Evolutionary conservation across 2,113 vertebrate genomes (phyloP).

Genomic region (Scomber scombrus): DNA sequence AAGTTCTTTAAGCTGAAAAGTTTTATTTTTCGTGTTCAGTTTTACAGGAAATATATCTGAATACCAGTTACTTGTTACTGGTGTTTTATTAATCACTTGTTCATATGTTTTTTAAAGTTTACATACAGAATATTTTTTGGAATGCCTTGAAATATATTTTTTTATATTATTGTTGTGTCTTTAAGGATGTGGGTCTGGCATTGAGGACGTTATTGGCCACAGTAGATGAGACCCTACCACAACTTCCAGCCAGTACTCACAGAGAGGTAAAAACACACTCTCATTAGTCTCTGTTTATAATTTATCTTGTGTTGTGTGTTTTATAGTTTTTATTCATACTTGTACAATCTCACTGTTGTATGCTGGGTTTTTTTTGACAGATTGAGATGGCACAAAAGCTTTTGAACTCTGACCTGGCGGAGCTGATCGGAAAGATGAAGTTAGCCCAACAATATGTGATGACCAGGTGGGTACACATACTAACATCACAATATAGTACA

Average conservation of each 20-base stretch:
- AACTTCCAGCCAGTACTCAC: constrained; percentile 94
- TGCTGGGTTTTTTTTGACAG: constrained; percentile 78
- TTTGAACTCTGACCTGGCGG: constrained; percentile 96
- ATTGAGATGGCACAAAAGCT: constrained; percentile 99
- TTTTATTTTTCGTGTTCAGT: no score
- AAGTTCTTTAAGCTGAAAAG: no score
- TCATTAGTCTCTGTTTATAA: background rate
- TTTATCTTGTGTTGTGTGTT: background rate
- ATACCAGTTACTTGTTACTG: background rate
- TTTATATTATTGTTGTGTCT: constrained; percentile 15
- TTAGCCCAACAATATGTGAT: constrained; percentile 96
- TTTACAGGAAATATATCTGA: background rate
- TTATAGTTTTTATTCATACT: background rate
- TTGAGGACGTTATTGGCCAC: constrained; percentile 95
- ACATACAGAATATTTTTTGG: no score
- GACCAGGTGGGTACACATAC: constrained; percentile 70
- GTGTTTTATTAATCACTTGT: background rate
- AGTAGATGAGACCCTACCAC: constrained; percentile 95
- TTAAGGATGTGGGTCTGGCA: constrained; percentile 95
- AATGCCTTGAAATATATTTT: no score
- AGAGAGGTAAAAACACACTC: constrained; percentile 90
- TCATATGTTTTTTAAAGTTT: background rate
- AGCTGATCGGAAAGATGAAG: constrained; percentile 98
- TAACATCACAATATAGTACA: background rate
- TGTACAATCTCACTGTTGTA: no score